Base-by-base conservation (phyloP, 2,888 invertebrate genomes). In the Netelia inedita region DNA sequence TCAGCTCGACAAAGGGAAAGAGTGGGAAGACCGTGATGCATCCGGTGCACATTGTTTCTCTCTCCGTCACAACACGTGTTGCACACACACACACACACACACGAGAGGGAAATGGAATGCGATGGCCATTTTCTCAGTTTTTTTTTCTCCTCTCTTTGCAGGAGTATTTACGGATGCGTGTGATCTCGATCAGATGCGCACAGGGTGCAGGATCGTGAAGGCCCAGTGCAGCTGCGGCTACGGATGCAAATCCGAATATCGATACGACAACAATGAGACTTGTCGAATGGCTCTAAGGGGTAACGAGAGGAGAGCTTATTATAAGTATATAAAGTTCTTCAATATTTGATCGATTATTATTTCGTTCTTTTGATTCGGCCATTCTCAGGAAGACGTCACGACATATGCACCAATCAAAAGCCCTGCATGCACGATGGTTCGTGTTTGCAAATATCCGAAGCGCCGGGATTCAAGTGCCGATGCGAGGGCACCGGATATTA, bases 401-500 rank as follows among this genome's bases (percentile, higher is more conserved):
- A 97, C 91, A 95, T 95, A 16, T 97, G 97, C 92, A 95, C 94
- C 82, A 94, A 94, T 46, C 82, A 89, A 16, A 94, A 94, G 88
- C 97, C 97, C 0, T 97, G 97, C 90, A 88, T 95, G 83, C 95
- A 96, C 83, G 96, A 96, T 5, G 95, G 95, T 11, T 95, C 95
- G 16, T 97, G 97, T 92, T 95, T 95, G 65, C 96, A 97, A 93
- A 96, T 96, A 14, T 94, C 95, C 0, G 95, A 95, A 85, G 95
- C 95, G 2, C 96, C 96, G 0, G 96, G 96, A 10, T 97, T 94
- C 92, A 94, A 95, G 88, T 97, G 97, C 91, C 94, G 96, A 88
- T 97, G 97, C 90, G 96, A 96, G 89, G 96, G 96, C 75, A 96
- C 96, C n/a, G 97, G 97, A 65, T 97, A 94, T 92, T 96, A 96